Evolutionary conservation across 2,797 vertebrate species (phyloP).

Genomic region (Tragopan temminckii): DNA sequence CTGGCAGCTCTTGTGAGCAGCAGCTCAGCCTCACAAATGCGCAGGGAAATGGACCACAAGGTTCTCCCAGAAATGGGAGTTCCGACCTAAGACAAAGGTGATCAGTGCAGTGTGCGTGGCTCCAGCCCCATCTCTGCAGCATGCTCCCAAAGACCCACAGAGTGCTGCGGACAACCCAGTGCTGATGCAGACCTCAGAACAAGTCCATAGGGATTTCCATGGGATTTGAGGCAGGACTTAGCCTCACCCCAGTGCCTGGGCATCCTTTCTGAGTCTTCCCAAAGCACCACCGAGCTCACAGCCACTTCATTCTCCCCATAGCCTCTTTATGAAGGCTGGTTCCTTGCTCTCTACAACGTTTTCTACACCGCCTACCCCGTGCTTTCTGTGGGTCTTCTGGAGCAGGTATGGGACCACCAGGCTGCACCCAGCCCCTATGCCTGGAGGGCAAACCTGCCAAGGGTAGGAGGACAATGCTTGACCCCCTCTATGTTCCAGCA

Average conservation of each 20-base stretch:
- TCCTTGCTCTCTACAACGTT: slow-evolving; percentile 89
- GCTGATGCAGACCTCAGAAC: neutral
- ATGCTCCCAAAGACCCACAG: fast-evolving
- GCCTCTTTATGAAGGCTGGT: slow-evolving; percentile 93
- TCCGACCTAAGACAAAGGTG: neutral
- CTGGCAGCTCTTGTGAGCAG: neutral
- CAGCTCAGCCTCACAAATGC: neutral
- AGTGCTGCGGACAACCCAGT: fast-evolving
- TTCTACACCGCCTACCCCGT: slow-evolving; percentile 86
- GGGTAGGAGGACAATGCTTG: neutral
- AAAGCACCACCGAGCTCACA: neutral
- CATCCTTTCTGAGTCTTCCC: neutral
- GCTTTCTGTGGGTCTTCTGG: slow-evolving; percentile 88
- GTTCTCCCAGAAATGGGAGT: neutral
- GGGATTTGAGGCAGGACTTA: neutral
- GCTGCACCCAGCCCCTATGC: neutral
- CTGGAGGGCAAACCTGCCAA: neutral
- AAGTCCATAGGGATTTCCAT: neutral
- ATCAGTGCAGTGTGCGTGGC: neutral
- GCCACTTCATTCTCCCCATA: slow-evolving; percentile 65
- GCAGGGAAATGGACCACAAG: neutral
- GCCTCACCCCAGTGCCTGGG: neutral
- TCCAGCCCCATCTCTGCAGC: neutral
- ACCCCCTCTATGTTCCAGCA: slow-evolving; percentile 15
- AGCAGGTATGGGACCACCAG: slow-evolving; percentile 83